Conservation (phyloP, 2,797 vertebrate species). For the Micropoecilia bifurca region DNA sequence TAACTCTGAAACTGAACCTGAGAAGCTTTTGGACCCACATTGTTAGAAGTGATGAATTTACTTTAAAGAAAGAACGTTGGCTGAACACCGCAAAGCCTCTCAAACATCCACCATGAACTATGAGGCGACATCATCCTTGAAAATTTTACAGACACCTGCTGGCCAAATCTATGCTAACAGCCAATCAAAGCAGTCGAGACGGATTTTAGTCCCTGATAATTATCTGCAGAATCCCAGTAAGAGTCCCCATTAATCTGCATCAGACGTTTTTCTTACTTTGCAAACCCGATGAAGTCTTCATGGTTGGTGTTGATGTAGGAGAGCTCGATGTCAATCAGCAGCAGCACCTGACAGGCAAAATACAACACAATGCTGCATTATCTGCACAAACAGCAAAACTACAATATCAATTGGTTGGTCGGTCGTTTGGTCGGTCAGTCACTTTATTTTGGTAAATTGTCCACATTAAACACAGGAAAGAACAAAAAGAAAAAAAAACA, state of each 20-base stretch:
- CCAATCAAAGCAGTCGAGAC: background rate
- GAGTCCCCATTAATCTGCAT: background rate
- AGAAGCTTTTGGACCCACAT: background rate
- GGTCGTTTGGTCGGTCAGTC: too few relatives aligned
- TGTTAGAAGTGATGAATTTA: background rate
- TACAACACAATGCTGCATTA: background rate
- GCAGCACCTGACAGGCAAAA: constrained; percentile 83
- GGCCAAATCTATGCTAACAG: background rate
- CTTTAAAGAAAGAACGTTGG: background rate
- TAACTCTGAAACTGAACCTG: background rate
- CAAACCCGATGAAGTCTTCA: constrained; percentile 97
- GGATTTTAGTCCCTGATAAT: background rate
- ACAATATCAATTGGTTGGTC: too few relatives aligned
- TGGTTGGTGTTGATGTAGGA: constrained; percentile 99
- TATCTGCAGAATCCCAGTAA: background rate
- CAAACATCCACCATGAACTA: background rate
- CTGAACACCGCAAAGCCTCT: background rate
- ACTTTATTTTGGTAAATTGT: too few relatives aligned
- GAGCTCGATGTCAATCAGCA: constrained; percentile 95
- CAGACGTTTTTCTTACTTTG: constrained; percentile 84
- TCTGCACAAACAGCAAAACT: background rate
- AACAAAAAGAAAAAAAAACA: too few relatives aligned
- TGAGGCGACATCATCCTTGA: background rate
- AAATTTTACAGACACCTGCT: background rate
- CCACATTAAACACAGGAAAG: too few relatives aligned